phyloP scores from a whole-genome alignment of 2,797 vertebrate genomes.

The Pangasius sanitwongsei region DNA sequence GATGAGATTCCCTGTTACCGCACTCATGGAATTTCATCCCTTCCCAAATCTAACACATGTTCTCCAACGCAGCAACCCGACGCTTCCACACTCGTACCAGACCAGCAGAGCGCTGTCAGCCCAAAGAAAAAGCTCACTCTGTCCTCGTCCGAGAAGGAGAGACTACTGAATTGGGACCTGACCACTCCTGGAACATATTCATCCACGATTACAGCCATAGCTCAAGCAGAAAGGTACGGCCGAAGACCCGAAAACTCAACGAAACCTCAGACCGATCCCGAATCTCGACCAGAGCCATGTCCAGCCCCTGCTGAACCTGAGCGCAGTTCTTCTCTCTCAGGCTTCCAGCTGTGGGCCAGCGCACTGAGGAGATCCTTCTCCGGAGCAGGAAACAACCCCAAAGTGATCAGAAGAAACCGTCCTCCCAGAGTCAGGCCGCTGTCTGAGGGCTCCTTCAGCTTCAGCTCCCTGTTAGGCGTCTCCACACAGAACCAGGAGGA shows the following conservation, averaged over 20 bases:
- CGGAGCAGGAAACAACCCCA: slow-evolving; percentile 51
- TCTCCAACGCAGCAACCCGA: slow-evolving; percentile 13
- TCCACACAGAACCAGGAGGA: slow-evolving; percentile 9
- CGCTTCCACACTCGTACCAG: background rate
- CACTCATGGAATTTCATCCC: slow-evolving; percentile 35
- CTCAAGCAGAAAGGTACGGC: background rate
- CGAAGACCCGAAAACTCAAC: background rate
- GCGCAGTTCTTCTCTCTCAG: slow-evolving; percentile 55
- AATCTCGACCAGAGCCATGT: slow-evolving; percentile 51
- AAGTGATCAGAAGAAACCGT: slow-evolving; percentile 61
- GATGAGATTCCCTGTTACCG: slow-evolving; percentile 40
- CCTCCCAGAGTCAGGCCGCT: slow-evolving; percentile 62
- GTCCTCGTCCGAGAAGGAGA: slow-evolving; percentile 68
- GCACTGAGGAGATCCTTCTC: slow-evolving; percentile 72
- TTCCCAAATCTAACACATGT: background rate
- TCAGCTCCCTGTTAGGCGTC: slow-evolving; percentile 51
- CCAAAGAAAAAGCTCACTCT: slow-evolving; percentile 69
- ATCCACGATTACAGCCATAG: background rate
- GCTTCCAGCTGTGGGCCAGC: slow-evolving; percentile 70
- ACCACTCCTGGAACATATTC: slow-evolving; percentile 46
- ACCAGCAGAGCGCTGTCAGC: slow-evolving; percentile 23
- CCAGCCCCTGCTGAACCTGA: slow-evolving; percentile 51
- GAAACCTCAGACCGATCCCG: slow-evolving; percentile 50
- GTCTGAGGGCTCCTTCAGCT: slow-evolving; percentile 69
- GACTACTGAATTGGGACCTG: slow-evolving; percentile 69